Base-by-base conservation (phyloP, 1,140 invertebrate species). In the Alviniconcha marisindica region DNA sequence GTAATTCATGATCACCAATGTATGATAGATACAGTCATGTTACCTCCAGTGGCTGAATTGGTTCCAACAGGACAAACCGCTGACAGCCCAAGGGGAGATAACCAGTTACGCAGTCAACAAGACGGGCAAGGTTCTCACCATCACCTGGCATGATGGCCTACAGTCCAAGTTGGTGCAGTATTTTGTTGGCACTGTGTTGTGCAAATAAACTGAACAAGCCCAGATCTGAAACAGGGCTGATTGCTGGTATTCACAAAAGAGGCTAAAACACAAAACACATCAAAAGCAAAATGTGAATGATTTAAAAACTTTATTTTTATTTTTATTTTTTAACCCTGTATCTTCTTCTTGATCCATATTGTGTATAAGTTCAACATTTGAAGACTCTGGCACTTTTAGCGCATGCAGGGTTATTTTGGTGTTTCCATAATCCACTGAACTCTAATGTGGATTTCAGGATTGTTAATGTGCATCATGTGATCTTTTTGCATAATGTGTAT, bases 71-170 rank as follows among this genome's bases (percentile, higher is more conserved):
- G 73, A 12, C 0, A 76, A 76, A 18, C 73, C 73, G 5, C 42
- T 76, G 4, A n/a, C 38, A 31, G 21, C 73, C 28, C 24, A 76
- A 18, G 73, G 73, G 21, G 73, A 76, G 12, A 31, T 76, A 1
- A 7, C 21, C 14, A 33, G 18, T 31, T 76, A n/a, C 51, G 42
- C 28, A n/a, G n/a, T 76, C 7, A 31, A 48, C 31, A 31, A 51
- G 2, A 51, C 21, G 4, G 44, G 44, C 3, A 76, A 48, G 5
- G 18, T 5, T 18, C 28, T 76, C 21, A 33, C 2, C 14, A 36
- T 76, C 42, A 76, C 73, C 18, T 76, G 73, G 73, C 10, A 76
- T n/a, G 73, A 76, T 51, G 73, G 73, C n/a, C 40, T 33, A 5
- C 10, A 24, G 44, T 76, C 73, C 24, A 76, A 31, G 73, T 76